Percentiles rank a stretch among this genome's conserved stretches.
phyloP scores from a whole-genome alignment of 2,113 vertebrate genomes.

The Ornithorhynchus anatinus region DNA sequence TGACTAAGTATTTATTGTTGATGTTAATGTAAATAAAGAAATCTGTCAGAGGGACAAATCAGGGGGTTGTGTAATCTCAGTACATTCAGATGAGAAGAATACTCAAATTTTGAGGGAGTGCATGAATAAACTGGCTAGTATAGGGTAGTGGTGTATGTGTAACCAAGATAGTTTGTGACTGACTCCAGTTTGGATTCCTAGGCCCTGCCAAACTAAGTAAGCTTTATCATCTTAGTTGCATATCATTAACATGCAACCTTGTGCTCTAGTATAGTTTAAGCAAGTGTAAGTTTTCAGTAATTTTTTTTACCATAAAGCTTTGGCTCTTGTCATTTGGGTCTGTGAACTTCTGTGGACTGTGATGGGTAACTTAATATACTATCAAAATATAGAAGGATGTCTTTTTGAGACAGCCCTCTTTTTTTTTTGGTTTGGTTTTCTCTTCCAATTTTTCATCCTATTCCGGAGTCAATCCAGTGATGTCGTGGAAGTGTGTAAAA shows the following conservation, averaged over 20 bases:
- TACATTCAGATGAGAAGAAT: too few species aligned
- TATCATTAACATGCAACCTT: neutral
- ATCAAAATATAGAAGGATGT: neutral
- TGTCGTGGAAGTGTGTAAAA: neutral
- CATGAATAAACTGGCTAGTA: too few species aligned
- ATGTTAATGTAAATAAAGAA: too few species aligned
- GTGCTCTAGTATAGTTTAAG: neutral
- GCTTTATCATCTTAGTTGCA: too few species aligned
- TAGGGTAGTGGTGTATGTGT: too few species aligned
- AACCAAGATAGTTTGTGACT: too few species aligned
- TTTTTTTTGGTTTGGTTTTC: neutral
- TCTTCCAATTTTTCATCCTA: neutral
- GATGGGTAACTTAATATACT: neutral
- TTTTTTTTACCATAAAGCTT: neutral
- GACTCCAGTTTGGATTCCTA: too few species aligned
- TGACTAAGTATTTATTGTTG: too few species aligned
- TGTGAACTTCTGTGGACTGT: neutral
- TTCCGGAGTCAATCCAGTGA: neutral
- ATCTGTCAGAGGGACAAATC: too few species aligned
- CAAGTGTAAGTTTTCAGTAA: neutral
- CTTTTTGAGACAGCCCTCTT: neutral
- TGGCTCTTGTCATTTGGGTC: neutral
- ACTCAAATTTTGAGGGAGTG: too few species aligned
- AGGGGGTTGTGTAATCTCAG: too few species aligned
- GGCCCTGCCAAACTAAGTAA: too few species aligned